These are phyloP conservation scores for Cebus imitator DNA, from an alignment of 2,113 vertebrate genomes.

Conservation along the genomic window DNA sequence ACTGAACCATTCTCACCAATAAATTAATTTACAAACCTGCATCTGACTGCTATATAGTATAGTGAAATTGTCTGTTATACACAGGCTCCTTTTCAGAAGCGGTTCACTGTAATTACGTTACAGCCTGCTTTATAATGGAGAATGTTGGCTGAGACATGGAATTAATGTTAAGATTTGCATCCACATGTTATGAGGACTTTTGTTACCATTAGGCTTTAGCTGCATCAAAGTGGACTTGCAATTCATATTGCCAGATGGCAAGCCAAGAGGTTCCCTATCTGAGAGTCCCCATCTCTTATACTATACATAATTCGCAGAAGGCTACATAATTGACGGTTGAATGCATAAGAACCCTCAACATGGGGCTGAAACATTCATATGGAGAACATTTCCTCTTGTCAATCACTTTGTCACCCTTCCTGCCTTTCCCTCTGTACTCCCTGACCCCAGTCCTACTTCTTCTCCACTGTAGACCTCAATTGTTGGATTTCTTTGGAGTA, in stretches of 20 bases:
- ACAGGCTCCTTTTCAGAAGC: neutral
- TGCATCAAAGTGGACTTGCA: neutral
- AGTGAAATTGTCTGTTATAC: neutral
- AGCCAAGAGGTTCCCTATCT: neutral
- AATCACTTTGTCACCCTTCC: neutral
- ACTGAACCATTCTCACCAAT: neutral
- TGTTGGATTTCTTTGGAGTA: neutral
- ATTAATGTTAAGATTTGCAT: constrained; percentile 15
- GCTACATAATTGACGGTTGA: neutral
- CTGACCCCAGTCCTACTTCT: neutral
- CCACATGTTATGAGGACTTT: neutral
- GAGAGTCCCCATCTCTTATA: neutral
- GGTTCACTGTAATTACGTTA: neutral
- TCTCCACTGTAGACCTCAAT: neutral
- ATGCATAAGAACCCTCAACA: neutral
- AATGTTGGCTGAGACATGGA: neutral
- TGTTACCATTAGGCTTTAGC: neutral
- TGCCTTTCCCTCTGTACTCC: neutral
- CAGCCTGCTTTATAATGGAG: neutral
- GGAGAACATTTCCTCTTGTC: neutral
- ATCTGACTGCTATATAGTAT: neutral
- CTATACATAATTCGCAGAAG: constrained; percentile 10
- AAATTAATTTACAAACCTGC: constrained; percentile 28
- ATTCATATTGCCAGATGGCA: neutral
- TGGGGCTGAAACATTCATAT: neutral